phyloP scores from a whole-genome alignment of 2,797 vertebrate species.

The Chiloscyllium punctatum region DNA sequence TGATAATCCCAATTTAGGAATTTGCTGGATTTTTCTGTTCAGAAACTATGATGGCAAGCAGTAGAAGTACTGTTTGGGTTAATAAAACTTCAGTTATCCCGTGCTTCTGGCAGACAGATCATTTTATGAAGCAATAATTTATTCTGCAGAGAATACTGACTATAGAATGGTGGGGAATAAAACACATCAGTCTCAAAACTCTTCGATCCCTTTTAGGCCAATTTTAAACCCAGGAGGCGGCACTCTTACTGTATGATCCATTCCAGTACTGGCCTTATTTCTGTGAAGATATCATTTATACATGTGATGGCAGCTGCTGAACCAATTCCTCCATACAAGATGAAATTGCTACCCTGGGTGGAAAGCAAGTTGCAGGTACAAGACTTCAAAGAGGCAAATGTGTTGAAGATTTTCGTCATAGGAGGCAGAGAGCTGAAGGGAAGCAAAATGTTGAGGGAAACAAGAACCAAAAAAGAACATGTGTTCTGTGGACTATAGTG shows the following conservation, averaged over 20 bases:
- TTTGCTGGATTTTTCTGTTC: neutral
- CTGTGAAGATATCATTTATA: neutral
- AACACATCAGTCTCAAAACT: neutral
- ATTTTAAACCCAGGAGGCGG: neutral
- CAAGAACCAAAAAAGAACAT: neutral
- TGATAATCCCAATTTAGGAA: neutral
- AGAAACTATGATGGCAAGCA: neutral
- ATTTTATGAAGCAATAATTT: neutral
- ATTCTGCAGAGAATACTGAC: neutral
- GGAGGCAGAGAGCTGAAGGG: neutral
- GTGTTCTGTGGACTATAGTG: neutral
- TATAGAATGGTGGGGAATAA: neutral
- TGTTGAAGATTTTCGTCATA: neutral
- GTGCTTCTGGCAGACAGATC: neutral
- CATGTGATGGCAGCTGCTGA: neutral
- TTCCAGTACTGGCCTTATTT: neutral
- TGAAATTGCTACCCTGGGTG: neutral
- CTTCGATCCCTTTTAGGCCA: no score
- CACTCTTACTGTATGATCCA: neutral
- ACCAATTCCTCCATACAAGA: neutral
- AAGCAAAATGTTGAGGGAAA: neutral
- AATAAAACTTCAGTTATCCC: neutral
- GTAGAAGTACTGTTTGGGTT: neutral
- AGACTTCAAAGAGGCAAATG: neutral
- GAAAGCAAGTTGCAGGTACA: neutral